phyloP scores from a whole-genome alignment of 1,140 invertebrate genomes.

The Ylistrum balloti region DNA sequence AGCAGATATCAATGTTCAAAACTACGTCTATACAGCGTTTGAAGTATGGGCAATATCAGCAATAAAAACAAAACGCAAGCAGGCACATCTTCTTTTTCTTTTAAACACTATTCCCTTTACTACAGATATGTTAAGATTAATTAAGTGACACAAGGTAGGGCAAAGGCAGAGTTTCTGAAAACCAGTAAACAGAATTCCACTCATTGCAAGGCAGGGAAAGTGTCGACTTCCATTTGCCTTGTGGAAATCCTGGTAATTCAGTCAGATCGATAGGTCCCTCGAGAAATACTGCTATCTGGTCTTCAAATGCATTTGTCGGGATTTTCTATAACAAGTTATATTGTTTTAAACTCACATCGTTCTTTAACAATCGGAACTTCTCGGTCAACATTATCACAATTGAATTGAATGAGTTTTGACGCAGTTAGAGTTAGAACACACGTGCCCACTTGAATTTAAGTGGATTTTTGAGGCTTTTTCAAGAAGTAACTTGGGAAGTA shows the following conservation, averaged over 20 bases:
- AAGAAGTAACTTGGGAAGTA: background rate
- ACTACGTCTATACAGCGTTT: background rate
- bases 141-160: background rate
- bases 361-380: slow-evolving; percentile 1
- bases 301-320: slow-evolving; percentile 4
- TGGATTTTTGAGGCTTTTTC: background rate
- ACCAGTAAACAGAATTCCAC: background rate
- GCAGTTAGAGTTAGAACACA: background rate
- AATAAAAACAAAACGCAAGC: background rate
- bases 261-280: background rate
- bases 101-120: background rate
- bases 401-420: background rate
- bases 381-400: slow-evolving; percentile 2
- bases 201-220: background rate
- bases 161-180: background rate
- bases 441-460: background rate
- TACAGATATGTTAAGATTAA: background rate
- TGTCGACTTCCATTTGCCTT: background rate
- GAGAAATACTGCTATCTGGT: background rate
- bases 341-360: background rate
- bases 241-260: background rate
- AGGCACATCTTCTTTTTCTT: background rate
- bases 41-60: background rate
- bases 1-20: background rate
- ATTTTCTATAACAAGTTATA: slow-evolving; percentile 34